These are phyloP conservation scores for Drosophila fulvimacula DNA, from an alignment of 2,888 invertebrate genomes.

Conservation along the genomic window DNA sequence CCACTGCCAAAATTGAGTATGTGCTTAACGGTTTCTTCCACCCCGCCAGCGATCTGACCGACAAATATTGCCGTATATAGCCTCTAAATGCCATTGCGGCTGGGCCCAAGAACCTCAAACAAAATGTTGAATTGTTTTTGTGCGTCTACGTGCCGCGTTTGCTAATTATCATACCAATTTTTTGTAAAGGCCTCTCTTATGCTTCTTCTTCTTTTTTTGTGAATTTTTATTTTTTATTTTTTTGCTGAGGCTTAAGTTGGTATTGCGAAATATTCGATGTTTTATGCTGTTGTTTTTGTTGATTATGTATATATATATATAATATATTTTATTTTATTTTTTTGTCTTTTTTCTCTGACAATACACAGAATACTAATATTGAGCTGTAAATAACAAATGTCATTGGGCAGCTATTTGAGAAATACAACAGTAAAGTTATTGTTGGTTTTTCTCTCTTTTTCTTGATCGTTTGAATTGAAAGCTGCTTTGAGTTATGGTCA, in stretches of 20 bases:
- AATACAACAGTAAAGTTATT: background rate
- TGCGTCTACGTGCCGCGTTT: conserved; percentile 42
- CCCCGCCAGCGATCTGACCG: conserved; percentile 32
- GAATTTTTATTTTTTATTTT: too few relatives aligned
- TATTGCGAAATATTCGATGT: conserved; percentile 40
- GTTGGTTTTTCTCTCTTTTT: background rate
- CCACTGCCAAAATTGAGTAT: conserved; percentile 45
- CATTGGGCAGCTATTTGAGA: conserved; percentile 24
- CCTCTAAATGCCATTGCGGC: conserved; percentile 59
- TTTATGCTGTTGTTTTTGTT: conserved; percentile 11
- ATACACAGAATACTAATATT: conserved; percentile 51
- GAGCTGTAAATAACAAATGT: conserved; percentile 13
- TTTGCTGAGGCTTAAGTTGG: conserved; percentile 29
- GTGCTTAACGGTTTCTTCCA: conserved; percentile 59
- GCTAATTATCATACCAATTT: conserved; percentile 38
- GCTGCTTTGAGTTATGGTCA: background rate
- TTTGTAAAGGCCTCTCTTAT: background rate
- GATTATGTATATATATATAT: background rate
- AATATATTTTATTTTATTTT: conserved; percentile 9
- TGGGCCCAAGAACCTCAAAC: conserved; percentile 40
- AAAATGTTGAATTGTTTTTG: conserved; percentile 34
- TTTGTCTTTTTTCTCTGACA: background rate
- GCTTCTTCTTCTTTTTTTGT: background rate
- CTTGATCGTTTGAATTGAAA: background rate
- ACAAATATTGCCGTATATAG: conserved; percentile 57